Conservation (phyloP, 2,797 vertebrate species). For the Epinephelus awoara region DNA sequence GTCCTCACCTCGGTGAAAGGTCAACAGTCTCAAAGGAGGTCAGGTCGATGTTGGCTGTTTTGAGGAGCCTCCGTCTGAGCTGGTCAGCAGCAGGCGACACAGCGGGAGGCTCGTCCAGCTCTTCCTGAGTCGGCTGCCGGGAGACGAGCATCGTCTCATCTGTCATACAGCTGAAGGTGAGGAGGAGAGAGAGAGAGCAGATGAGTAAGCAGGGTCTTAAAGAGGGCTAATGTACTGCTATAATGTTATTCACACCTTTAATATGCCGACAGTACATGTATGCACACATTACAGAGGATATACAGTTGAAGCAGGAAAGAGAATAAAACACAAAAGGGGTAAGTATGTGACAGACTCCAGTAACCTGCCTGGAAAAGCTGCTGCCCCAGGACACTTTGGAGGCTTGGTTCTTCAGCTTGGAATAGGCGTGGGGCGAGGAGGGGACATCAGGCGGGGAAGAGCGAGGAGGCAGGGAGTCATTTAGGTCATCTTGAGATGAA, state of each 20-base stretch:
- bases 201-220: neutral
- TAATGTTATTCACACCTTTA: neutral
- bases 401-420: conserved; percentile 70
- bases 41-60: conserved; percentile 79
- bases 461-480: conserved; percentile 41
- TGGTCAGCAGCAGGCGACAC: conserved; percentile 50
- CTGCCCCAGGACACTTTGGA: conserved; percentile 81
- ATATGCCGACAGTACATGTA: neutral
- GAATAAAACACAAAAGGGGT: neutral
- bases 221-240: neutral
- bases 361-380: conserved; percentile 82
- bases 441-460: conserved; percentile 48
- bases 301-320: neutral
- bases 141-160: conserved; percentile 87
- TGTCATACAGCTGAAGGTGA: conserved; percentile 84
- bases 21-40: conserved; percentile 74
- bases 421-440: conserved; percentile 60
- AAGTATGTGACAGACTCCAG: neutral
- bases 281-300: neutral
- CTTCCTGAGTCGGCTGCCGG: conserved; percentile 85
- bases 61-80: conserved; percentile 77
- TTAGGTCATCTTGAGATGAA: conserved; percentile 65
- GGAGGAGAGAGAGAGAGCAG: neutral
- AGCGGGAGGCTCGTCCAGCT: conserved; percentile 77
- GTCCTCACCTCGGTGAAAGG: conserved; percentile 72